Conservation (phyloP, 2,113 vertebrate genomes). For the Morone saxatilis region DNA sequence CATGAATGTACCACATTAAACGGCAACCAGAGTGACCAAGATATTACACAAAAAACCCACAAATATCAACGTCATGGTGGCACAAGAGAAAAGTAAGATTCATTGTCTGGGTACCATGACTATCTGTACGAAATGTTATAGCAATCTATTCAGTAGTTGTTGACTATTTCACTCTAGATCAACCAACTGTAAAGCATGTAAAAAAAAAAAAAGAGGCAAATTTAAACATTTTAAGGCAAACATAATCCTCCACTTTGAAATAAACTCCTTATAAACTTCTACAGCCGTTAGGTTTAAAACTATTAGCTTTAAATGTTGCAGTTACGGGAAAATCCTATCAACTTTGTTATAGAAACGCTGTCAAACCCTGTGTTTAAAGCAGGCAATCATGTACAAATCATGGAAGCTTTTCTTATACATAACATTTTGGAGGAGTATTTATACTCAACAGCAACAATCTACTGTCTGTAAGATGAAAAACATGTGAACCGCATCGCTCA, state of each 20-base stretch:
- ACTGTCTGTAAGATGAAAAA: neutral
- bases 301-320: neutral
- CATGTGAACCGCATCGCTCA: slow-evolving; percentile 14
- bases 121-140: neutral
- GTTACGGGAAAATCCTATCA: neutral
- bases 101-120: neutral
- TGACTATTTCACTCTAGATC: neutral
- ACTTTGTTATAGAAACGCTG: neutral
- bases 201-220: neutral
- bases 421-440: slow-evolving; percentile 3
- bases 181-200: neutral
- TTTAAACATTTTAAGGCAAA: neutral
- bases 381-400: neutral
- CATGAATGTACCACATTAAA: neutral
- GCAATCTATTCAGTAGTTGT: neutral
- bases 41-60: neutral
- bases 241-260: neutral
- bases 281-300: neutral
- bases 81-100: neutral
- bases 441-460: slow-evolving; percentile 1
- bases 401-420: slow-evolving; percentile 5
- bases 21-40: neutral
- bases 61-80: neutral
- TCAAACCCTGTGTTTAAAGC: neutral
- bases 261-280: neutral